Evolutionary conservation across 2,888 invertebrate species (phyloP), one percentile per base, ranked within the genome.

Genomic region (Timema podura): DNA sequence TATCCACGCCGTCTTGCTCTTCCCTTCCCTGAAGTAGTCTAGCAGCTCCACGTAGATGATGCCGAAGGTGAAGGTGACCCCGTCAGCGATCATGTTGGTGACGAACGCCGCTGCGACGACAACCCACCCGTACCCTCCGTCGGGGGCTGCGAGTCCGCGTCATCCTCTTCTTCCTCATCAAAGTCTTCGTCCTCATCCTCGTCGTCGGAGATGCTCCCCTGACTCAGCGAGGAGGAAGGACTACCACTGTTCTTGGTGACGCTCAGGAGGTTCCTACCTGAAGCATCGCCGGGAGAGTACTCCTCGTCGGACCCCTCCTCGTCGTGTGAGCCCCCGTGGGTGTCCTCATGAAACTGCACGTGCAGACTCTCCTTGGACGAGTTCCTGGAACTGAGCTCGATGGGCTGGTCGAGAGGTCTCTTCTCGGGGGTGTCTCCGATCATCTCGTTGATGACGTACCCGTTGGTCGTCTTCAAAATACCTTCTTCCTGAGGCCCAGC

Each of bases 71-170:
- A 95, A 95, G 0, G 94, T 94, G 75, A 95, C 89, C 5, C 96
- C 96, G 80, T 96, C 96, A 57, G 94, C 94, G 76, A 96, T 93
- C 73, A 95, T 85, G 80, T 95, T 95, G 74, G 95, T 91, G 83
- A 95, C 86, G 80, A 96, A 96, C 0, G 94, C 90, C 45, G 93
- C 93, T 72, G 91, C 88, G 0, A 96, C 95, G 67, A 96, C 88
- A 48, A 96, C 91, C 96, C 96, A 96, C 6, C 95, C 95, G 91
- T 92, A 95, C 13, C 95, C 95, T 10, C 94, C 95, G 80, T 95
- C 95, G 2, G 93, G 0, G 91, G 74, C 46, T 70, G 89, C 15
- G 66, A 30, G 11, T 72, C 72, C 45, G 59, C 15, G 8, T 89
- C 84, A 76, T 87, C 82, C 66, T 87, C 85, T 11, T 86, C 85